Conservation (phyloP, 2,113 vertebrate genomes). For the Platysternon megacephalum region DNA sequence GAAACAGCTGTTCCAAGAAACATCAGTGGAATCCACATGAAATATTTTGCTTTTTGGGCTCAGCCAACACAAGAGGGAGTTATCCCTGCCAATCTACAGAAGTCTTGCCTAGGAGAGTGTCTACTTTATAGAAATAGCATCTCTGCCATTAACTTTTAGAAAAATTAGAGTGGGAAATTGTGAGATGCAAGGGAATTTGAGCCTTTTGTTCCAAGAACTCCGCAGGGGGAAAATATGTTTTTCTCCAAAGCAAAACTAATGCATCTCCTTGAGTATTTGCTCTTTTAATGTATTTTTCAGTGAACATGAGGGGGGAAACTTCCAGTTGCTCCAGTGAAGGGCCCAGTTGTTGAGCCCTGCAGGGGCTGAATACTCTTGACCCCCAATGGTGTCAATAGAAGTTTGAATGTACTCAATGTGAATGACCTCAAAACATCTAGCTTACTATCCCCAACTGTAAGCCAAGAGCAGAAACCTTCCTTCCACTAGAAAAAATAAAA, state of each 20-base stretch:
- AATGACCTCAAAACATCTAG: not conserved
- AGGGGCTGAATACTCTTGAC: rapidly evolving
- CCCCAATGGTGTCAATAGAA: not conserved
- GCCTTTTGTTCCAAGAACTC: constrained; percentile 37
- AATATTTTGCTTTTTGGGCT: constrained; percentile 50
- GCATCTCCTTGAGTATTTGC: not conserved
- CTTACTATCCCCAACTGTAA: not conserved
- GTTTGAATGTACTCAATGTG: not conserved
- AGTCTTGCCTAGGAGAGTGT: constrained; percentile 23
- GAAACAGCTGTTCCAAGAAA: constrained; percentile 65
- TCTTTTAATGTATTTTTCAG: not conserved
- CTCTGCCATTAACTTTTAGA: not conserved
- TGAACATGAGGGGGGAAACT: not conserved
- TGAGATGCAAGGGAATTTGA: not conserved
- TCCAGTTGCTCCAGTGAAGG: not conserved
- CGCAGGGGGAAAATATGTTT: not conserved
- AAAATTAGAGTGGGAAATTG: not conserved
- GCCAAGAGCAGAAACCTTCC: not conserved
- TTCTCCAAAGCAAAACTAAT: not conserved
- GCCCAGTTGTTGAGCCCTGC: not conserved
- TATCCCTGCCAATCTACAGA: constrained; percentile 31
- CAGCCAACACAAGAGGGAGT: not conserved
- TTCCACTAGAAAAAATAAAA: not conserved
- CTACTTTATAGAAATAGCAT: constrained; percentile 14
- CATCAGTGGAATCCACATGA: constrained; percentile 46